phyloP scores from a whole-genome alignment of 2,113 vertebrate genomes.

The Chloroceryle aenea region DNA sequence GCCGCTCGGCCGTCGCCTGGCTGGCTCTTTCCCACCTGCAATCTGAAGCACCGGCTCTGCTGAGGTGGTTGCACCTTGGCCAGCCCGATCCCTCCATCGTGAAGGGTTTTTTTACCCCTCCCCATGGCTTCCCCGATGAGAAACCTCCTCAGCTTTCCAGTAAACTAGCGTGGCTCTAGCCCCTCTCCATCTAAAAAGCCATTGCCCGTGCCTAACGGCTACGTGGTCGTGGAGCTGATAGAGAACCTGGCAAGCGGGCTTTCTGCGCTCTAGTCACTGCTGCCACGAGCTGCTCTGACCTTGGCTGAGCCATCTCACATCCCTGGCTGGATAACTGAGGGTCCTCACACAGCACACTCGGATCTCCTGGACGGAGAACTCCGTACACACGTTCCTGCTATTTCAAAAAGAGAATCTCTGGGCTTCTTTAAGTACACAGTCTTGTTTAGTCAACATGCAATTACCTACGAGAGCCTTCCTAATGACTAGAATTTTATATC shows the following conservation, averaged over 20 bases:
- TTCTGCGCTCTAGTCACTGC: not conserved
- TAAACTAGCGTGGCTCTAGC: not conserved
- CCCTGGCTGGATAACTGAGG: not conserved
- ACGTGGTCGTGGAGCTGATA: not conserved
- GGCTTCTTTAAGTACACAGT: not conserved
- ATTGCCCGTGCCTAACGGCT: not conserved
- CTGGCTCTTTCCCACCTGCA: conserved; percentile 89
- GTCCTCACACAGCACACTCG: not conserved
- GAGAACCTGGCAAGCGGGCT: not conserved
- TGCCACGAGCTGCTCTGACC: not conserved
- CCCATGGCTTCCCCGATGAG: rapidly evolving
- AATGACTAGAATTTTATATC: conserved; percentile 3
- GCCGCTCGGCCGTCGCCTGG: conserved; percentile 84
- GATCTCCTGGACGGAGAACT: not conserved
- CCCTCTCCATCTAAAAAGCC: not conserved
- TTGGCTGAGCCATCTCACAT: not conserved
- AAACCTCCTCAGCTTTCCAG: not conserved
- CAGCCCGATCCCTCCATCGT: not conserved
- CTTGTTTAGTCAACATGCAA: conserved; percentile 35
- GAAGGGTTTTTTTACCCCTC: not conserved
- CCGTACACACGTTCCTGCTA: not conserved
- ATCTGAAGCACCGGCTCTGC: conserved; percentile 76
- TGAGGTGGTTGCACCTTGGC: rapidly evolving
- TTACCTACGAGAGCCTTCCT: not conserved
- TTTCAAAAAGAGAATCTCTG: conserved; percentile 22